phyloP scores from a whole-genome alignment of 2,113 vertebrate genomes.

The Vulpes lagopus region DNA sequence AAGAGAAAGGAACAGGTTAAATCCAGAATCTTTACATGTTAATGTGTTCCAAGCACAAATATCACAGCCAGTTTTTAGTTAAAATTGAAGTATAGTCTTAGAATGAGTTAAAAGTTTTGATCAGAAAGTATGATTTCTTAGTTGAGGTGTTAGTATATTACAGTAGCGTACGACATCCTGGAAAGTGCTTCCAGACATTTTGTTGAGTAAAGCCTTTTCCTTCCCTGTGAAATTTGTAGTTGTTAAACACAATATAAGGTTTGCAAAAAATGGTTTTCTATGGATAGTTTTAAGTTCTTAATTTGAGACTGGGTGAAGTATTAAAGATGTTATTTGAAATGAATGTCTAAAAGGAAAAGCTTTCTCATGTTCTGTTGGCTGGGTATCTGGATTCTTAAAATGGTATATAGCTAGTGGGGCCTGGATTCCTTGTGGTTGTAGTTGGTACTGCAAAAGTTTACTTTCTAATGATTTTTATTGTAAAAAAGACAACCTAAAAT shows the following conservation, averaged over 20 bases:
- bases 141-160: not conserved
- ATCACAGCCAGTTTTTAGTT: not conserved
- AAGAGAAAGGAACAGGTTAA: not conserved
- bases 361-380: not conserved
- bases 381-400: not conserved
- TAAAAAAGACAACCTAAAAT: not conserved
- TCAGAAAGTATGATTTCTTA: not conserved
- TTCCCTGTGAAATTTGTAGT: not conserved
- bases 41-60: not conserved
- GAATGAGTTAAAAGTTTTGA: not conserved
- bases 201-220: not conserved
- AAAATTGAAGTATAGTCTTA: not conserved
- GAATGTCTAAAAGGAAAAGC: slow-evolving; percentile 60
- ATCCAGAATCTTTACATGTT: not conserved
- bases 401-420: not conserved
- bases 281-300: not conserved
- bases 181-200: not conserved
- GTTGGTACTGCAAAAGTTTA: slow-evolving; percentile 11
- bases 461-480: slow-evolving; percentile 6
- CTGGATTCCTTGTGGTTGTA: not conserved
- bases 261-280: slow-evolving; percentile 28
- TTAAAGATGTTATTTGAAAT: slow-evolving; percentile 37
- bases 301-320: not conserved
- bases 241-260: not conserved
- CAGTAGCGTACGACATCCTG: not conserved